These are phyloP conservation scores for Zygothrica quintamaculata DNA, from an alignment of 2,888 invertebrate genomes.

Conservation along the genomic window DNA sequence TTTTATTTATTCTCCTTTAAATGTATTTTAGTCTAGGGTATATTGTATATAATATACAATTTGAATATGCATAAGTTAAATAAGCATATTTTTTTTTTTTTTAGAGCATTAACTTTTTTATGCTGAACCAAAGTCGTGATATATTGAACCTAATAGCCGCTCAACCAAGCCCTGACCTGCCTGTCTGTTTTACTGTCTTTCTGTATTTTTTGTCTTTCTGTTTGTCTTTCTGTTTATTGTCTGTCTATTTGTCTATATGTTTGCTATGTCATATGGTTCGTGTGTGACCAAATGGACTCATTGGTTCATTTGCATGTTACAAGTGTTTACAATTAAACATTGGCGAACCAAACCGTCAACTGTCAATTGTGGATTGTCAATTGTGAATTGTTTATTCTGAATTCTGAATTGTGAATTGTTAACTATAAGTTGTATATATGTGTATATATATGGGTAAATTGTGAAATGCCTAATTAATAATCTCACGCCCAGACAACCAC, in stretches of 20 bases:
- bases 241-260: no score
- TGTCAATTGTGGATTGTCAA: conserved; percentile 45
- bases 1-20: no score
- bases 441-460: no score
- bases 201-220: no score
- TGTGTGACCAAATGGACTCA: conserved; percentile 9
- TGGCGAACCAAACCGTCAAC: conserved; percentile 30
- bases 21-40: no score
- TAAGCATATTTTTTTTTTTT: conserved; percentile 1
- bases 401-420: conserved; percentile 5
- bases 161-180: conserved; percentile 53
- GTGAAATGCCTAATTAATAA: conserved; percentile 45
- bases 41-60: conserved; percentile 7
- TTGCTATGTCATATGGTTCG: conserved; percentile 20
- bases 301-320: conserved; percentile 73
- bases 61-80: conserved; percentile 65
- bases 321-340: conserved; percentile 76
- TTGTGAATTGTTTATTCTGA: not conserved
- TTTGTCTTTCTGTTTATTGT: no score
- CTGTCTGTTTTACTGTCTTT: no score
- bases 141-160: conserved; percentile 33
- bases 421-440: no score
- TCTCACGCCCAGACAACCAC: conserved; percentile 25
- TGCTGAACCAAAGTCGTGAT: conserved; percentile 61
- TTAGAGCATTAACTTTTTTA: conserved; percentile 20